Base-by-base conservation (phyloP, 2,113 vertebrate species). In the Colinus virginianus region DNA sequence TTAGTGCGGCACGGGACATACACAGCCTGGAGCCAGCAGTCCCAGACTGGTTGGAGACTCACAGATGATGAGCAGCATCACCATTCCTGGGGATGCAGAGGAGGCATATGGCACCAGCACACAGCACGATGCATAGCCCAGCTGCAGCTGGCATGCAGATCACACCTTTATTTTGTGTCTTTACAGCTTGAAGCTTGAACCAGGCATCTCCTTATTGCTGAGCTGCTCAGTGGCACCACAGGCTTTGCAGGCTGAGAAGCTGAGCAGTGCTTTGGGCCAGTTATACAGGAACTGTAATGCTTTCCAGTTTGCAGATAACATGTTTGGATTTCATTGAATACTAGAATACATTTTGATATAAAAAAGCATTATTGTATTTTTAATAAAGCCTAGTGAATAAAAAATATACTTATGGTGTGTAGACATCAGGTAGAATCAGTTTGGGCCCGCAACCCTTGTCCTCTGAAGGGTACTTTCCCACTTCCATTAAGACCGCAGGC, bases 331-430 rank as follows among this genome's bases (percentile, higher is more conserved):
- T 76, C 55, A 78, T 80, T 94, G 84, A 84, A 34, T 80, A 55
- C 81, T 94, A 92, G 68, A 90, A 95, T 46, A 77, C 55, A 81
- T 88, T 91, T 78, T 55, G 30, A 64, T 70, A 92, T 34, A 82
- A 90, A 58, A 88, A 87, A 93, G 61, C 26, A 59, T 51, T 49
- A 38, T 43, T 74, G 46, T 62, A 61, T 82, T 96, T 95, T 78
- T 87, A 87, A 68, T 83, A 87, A 95, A 90, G 84, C 61, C 36
- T 30, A 43, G 34, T 61, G 66, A 75, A 62, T 58, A 72, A 64
- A 87, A 93, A 94, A 74, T 59, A 87, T 7, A 13, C 25, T 90
- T 51, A 9, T 45, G 48, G 67, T 1, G 8, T 63, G 92, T 93
- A 66, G 64, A 30, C 94, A 75, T 2, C 11, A 40, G 53, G 58